Conservation (phyloP, 2,888 invertebrate genomes). For the Stenichneumon culpator region DNA sequence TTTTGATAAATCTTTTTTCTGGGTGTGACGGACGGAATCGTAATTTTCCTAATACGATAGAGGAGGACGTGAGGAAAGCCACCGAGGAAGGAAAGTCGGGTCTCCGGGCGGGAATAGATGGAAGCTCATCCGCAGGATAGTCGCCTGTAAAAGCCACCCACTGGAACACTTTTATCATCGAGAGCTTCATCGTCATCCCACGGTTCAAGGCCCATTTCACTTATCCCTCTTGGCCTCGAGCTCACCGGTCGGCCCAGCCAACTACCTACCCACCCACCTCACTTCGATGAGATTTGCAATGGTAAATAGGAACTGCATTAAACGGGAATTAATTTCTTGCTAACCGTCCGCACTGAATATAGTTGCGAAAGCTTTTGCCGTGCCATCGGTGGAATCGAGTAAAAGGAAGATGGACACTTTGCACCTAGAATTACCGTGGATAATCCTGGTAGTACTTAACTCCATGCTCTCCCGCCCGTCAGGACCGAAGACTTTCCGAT, state of each 20-base stretch:
- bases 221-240: slow-evolving; percentile 19
- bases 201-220: slow-evolving; percentile 31
- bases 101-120: neutral
- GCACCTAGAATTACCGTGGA: slow-evolving; percentile 75
- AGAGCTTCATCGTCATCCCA: slow-evolving; percentile 17
- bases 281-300: slow-evolving; percentile 81
- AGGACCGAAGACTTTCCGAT: slow-evolving; percentile 1
- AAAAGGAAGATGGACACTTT: slow-evolving; percentile 45
- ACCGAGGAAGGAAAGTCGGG: neutral
- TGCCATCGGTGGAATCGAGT: slow-evolving; percentile 32
- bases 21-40: neutral
- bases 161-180: slow-evolving; percentile 27
- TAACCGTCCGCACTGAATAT: slow-evolving; percentile 80
- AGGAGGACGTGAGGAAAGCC: neutral
- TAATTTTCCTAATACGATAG: neutral
- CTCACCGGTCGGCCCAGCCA: neutral
- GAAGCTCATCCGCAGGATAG: neutral
- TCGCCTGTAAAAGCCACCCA: slow-evolving; percentile 1
- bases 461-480: slow-evolving; percentile 42
- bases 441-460: slow-evolving; percentile 78
- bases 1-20: too few relatives aligned
- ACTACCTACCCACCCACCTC: neutral
- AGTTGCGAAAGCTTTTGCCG: slow-evolving; percentile 70
- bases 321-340: slow-evolving; percentile 84
- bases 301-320: slow-evolving; percentile 84